Conservation (phyloP, 2,797 vertebrate species). For the Mormyrops boulengeri region DNA sequence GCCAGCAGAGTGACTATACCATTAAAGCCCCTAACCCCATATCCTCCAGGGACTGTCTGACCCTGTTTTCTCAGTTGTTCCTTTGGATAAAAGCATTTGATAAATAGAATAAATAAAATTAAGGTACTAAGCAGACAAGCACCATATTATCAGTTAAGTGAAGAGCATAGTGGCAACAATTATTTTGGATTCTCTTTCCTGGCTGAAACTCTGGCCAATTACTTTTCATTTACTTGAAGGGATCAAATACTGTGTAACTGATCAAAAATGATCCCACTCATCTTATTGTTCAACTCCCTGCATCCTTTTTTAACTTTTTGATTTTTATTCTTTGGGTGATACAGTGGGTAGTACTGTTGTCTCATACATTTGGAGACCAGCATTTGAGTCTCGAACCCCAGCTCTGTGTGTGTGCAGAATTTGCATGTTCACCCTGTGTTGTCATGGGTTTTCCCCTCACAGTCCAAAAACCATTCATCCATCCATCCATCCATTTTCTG, state of each 20-base stretch:
- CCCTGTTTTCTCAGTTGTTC: not conserved
- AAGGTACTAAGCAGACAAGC: not conserved
- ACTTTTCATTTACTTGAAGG: not conserved
- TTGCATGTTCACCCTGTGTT: not conserved
- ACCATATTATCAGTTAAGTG: not conserved
- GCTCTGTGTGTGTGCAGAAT: not conserved
- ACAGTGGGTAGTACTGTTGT: not conserved
- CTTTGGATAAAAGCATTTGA: not conserved
- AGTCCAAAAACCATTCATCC: no score
- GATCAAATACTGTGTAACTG: not conserved
- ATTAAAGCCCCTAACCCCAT: not conserved
- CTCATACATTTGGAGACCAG: not conserved
- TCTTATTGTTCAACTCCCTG: not conserved
- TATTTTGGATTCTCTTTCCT: not conserved
- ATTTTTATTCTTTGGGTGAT: not conserved
- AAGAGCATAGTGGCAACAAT: not conserved
- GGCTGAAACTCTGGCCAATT: not conserved
- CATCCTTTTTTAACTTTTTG: not conserved
- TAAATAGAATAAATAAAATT: not conserved
- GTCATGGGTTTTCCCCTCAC: no score
- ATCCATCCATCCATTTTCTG: no score
- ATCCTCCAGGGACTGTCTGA: not conserved
- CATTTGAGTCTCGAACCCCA: not conserved
- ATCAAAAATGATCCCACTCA: not conserved
- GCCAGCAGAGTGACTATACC: not conserved